Percentiles rank a stretch among this genome's conserved stretches.
Conservation (phyloP, 2,888 invertebrate species). For the Marasmarcha lunaedactyla region DNA sequence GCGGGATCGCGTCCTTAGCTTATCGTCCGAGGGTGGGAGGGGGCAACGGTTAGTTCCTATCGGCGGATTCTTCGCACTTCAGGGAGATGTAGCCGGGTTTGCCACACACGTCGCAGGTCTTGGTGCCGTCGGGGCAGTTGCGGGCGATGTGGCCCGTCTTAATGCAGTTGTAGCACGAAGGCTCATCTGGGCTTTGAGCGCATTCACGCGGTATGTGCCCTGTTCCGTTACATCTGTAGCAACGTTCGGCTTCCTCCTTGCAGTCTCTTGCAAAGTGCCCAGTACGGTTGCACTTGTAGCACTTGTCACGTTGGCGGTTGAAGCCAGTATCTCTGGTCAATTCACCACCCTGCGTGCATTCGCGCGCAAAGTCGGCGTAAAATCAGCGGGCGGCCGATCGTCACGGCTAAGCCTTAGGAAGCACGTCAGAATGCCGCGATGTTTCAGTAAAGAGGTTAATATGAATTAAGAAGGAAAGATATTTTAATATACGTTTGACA, state of each 20-base stretch:
- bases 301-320: constrained; percentile 83
- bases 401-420: too few species aligned
- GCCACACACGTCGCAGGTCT: constrained; percentile 94
- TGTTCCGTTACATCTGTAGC: constrained; percentile 91
- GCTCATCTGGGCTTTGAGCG: constrained; percentile 83
- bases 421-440: too few species aligned
- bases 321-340: too few species aligned
- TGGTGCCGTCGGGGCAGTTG: constrained; percentile 82
- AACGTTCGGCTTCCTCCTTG: constrained; percentile 91
- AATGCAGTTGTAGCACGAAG: constrained; percentile 96
- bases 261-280: constrained; percentile 95
- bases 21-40: constrained; percentile 63
- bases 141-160: constrained; percentile 93
- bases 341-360: constrained; percentile 82
- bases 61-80: constrained; percentile 85
- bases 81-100: constrained; percentile 92
- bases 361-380: constrained; percentile 96
- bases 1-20: constrained; percentile 64
- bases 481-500: too few species aligned
- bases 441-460: too few species aligned
- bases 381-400: too few species aligned
- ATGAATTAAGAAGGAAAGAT: too few species aligned
- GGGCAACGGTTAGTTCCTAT: constrained; percentile 68
- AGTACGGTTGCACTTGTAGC: constrained; percentile 94
- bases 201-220: constrained; percentile 95